These are phyloP conservation scores for Thalassaphorura encarpata DNA, from an alignment of 1,140 invertebrate genomes.

Conservation along the genomic window DNA sequence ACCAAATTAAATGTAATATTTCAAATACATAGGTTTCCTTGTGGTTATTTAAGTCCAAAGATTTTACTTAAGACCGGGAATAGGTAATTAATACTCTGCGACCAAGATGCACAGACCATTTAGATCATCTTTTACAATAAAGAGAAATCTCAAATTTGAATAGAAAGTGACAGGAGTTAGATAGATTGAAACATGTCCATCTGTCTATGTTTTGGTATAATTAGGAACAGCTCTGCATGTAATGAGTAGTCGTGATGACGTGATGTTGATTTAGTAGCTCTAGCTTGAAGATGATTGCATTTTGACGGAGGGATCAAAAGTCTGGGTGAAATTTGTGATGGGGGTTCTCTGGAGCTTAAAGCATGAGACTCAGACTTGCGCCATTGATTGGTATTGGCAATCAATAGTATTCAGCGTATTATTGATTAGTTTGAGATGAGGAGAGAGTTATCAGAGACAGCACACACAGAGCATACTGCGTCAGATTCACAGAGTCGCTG, in stretches of 20 bases:
- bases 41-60: too few species aligned
- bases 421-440: conserved; percentile 34
- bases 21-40: too few species aligned
- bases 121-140: too few species aligned
- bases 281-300: conserved; percentile 10
- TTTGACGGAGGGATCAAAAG: conserved; percentile 17
- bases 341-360: neutral
- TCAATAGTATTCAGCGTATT: conserved; percentile 33
- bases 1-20: too few species aligned
- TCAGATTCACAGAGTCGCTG: conserved; percentile 31
- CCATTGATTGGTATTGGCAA: conserved; percentile 32
- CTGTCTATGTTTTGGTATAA: too few species aligned
- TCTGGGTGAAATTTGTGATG: conserved; percentile 14
- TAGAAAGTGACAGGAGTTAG: neutral
- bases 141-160: too few species aligned
- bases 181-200: too few species aligned
- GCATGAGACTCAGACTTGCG: conserved; percentile 21
- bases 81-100: too few species aligned
- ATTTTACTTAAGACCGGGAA: too few species aligned
- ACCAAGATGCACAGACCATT: too few species aligned
- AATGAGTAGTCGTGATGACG: conserved; percentile 6
- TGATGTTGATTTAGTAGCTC: conserved; percentile 28
- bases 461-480: conserved; percentile 32
- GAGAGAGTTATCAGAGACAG: conserved; percentile 34
- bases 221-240: too few species aligned